phyloP scores from a whole-genome alignment of 1,140 invertebrate genomes.

The Copidosoma floridanum region DNA sequence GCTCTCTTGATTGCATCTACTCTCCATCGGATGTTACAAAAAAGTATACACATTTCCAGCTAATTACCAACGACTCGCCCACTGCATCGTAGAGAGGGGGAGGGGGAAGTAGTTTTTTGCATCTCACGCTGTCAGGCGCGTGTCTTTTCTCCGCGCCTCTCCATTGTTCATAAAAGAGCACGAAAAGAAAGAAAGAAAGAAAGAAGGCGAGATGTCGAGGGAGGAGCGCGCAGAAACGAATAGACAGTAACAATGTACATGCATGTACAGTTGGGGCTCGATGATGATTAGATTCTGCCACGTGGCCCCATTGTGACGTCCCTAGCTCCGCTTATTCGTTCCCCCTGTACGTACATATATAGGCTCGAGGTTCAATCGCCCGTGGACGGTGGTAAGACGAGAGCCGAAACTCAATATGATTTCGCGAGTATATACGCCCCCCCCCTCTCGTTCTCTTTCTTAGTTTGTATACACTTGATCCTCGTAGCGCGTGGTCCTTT shows the following conservation, averaged over 20 bases:
- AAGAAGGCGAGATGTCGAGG: conserved; percentile 21
- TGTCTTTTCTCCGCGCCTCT: not conserved
- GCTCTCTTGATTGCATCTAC: too few species aligned
- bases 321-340: conserved; percentile 24
- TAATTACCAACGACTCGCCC: not conserved
- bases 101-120: not conserved
- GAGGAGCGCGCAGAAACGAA: conserved; percentile 21
- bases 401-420: too few species aligned
- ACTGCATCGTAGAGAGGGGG: not conserved
- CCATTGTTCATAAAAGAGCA: conserved; percentile 6
- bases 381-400: conserved; percentile 23
- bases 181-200: conserved; percentile 22
- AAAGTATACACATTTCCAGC: too few species aligned
- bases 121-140: not conserved
- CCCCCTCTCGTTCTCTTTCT: not conserved
- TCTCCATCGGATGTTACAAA: too few species aligned
- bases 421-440: not conserved
- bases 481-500: not conserved
- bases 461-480: too few species aligned
- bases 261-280: conserved; percentile 17
- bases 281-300: conserved; percentile 47
- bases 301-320: conserved; percentile 39
- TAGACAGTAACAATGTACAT: too few species aligned
- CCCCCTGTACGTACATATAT: not conserved
- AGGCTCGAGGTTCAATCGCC: conserved; percentile 23